These are phyloP conservation scores for Atta cephalotes DNA, from an alignment of 1,140 invertebrate species.

Conservation along the genomic window DNA sequence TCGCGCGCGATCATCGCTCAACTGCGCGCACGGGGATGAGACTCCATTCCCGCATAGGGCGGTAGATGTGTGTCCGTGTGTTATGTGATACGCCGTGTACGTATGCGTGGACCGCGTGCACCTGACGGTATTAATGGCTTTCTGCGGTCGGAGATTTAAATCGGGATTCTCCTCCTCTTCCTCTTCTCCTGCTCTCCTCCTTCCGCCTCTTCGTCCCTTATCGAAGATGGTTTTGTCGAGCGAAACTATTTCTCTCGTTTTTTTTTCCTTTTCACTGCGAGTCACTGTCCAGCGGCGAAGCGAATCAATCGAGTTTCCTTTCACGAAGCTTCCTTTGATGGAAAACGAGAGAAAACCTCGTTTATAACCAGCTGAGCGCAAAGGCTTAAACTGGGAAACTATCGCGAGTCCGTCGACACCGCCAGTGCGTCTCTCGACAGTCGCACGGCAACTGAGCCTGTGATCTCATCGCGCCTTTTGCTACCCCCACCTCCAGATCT, in stretches of 20 bases:
- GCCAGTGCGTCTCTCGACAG: constrained; percentile 82
- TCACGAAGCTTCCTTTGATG: neutral
- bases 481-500: constrained; percentile 75
- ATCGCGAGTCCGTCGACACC: constrained; percentile 53
- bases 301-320: too few species aligned
- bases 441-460: constrained; percentile 85
- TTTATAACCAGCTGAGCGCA: neutral
- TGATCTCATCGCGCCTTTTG: constrained; percentile 80
- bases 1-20: constrained; percentile 58
- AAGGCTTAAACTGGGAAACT: constrained; percentile 17
- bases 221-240: neutral
- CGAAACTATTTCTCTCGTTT: constrained; percentile 26
- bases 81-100: neutral
- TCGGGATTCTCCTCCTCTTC: constrained; percentile 34
- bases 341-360: neutral
- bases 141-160: constrained; percentile 58
- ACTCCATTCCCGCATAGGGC: constrained; percentile 41
- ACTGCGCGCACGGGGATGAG: constrained; percentile 38
- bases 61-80: constrained; percentile 11
- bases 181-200: neutral
- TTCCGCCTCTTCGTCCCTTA: neutral
- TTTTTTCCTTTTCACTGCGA: neutral
- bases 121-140: constrained; percentile 52
- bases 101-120: constrained; percentile 42
- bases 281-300: constrained; percentile 1